Percentiles rank a stretch among this genome's conserved stretches.
These are phyloP conservation scores for Osmerus mordax DNA, from an alignment of 2,113 vertebrate species.

Conservation along the genomic window DNA sequence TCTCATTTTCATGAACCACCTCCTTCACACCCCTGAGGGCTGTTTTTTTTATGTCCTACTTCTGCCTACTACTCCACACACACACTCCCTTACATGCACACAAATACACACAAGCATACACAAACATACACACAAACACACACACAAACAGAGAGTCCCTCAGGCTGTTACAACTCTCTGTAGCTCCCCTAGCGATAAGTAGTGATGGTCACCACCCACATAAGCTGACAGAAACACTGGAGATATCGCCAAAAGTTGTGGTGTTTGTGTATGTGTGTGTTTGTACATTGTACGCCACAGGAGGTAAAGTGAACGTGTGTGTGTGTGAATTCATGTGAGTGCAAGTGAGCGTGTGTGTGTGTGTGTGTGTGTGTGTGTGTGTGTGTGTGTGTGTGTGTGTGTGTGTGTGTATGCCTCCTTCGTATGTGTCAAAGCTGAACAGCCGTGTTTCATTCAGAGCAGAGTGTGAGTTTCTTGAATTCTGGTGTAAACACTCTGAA, in stretches of 20 bases:
- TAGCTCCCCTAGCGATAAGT: slow-evolving; percentile 63
- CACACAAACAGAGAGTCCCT: slow-evolving; percentile 37
- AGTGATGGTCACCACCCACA: slow-evolving; percentile 67
- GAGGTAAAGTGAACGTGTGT: slow-evolving; percentile 32
- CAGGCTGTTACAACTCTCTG: slow-evolving; percentile 39
- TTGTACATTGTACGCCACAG: slow-evolving; percentile 4
- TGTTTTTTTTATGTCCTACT: slow-evolving; percentile 54
- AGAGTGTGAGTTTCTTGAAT: slow-evolving; percentile 64
- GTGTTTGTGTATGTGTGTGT: slow-evolving; percentile 7
- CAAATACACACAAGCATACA: no score
- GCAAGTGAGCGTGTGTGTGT: slow-evolving; percentile 49
- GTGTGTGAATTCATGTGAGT: slow-evolving; percentile 57
- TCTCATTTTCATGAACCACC: slow-evolving; percentile 63
- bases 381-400: slow-evolving; percentile 27
- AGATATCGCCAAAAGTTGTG: slow-evolving; percentile 63
- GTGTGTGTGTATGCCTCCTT: not conserved
- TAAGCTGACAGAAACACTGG: slow-evolving; percentile 56
- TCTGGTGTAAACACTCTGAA: slow-evolving; percentile 60
- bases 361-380: no score
- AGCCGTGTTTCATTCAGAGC: slow-evolving; percentile 67
- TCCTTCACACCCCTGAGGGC: slow-evolving; percentile 52
- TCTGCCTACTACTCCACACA: slow-evolving; percentile 55
- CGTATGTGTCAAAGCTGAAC: slow-evolving; percentile 19
- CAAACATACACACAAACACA: not conserved
- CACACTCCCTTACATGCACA: not conserved